Evolutionary conservation across 2,888 invertebrate species (phyloP), one percentile per base, ranked within the genome.

Genomic region (Candidula unifasciata): DNA sequence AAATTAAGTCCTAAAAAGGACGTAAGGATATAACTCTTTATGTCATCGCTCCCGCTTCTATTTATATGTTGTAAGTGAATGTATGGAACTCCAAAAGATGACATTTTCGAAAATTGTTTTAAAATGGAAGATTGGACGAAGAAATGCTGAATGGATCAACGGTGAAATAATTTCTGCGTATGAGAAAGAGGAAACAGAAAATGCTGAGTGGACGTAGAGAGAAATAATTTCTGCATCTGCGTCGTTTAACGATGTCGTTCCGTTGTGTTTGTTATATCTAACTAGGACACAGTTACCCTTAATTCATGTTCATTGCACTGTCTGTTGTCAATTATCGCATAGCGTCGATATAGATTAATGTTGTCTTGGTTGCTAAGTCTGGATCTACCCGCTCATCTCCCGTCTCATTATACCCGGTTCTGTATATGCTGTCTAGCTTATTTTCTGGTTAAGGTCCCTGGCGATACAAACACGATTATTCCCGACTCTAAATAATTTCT

Each of bases 401-500:
- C 69, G 35, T 81, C 81, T 73, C 68, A 69, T 80, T 80, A 57
- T 73, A 57, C 57, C 16, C 81, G 16, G 73, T 33, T 35, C 73
- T 24, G 71, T 66, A 69, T 57, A 68, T 69, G 68, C 44, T 27
- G 64, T 71, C 81, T 60, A 81, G 71, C 73, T 81, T 57, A 44
- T n/a, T 73, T 81, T 81, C 81, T 81, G 24, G 69, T 37, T 73
- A 27, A 10, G n/a, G 81, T 73, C 73, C 81, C 81, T 27, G n/a
- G 81, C 52, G 80, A 80, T 44, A 30, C 68, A 68, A 80, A 68
- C 80, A 52, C 30, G 80, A 80, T 80, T 80, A 80, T 68, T 80
- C 80, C 37, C 66, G 52, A 80, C 80, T 69, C 80, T 52, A 81
- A 81, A 81, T 81, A 71, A 71, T 81, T 81, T 71, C 71, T n/a